Evolutionary conservation across 2,888 invertebrate genomes (phyloP), one percentile per base, ranked within the genome.

Genomic region (Barypeithes pellucidus): DNA sequence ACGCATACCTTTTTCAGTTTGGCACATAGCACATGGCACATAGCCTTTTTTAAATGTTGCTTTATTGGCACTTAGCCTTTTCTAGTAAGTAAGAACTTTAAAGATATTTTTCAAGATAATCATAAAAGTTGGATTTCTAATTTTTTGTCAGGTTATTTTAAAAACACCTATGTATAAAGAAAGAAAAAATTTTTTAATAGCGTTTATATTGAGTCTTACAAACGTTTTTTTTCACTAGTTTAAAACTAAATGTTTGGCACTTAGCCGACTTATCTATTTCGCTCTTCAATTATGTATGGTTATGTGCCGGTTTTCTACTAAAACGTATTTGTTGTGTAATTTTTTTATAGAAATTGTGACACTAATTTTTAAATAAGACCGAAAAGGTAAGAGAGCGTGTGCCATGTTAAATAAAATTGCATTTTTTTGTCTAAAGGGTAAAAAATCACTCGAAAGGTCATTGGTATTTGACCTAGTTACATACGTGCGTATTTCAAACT

Each of bases 181-280:
- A 36, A 36, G 9, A 36, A 12, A 36, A 36, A 12, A 12, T 7
- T 11, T 2, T 36, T 36, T 36, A 36, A 36, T 36, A 36, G 12
- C 36, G 36, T 36, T 36, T 36, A 36, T 36, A 36, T 36, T 36
- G 36, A 36, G 11, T 36, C 36, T 36, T 36, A 36, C 36, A 36
- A 36, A 36, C 3, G 36, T 3, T 36, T 36, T 36, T 36, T 36
- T 36, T 36, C 36, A 36, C 36, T 36, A 36, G 22, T 41, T 45
- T 67, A 67, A 57, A 22, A 24, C 16, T 39, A 1, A 33, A 24
- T 52, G 63, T 63, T 36, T 47, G 36, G 36, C 36, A 36, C 5
- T 36, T 36, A 36, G 36, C 5, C 36, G 36, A 36, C 36, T 36
- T 47, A 47, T 20, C 3, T 57, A n/a, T n/a, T n/a, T n/a, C n/a